Evolutionary conservation across 2,113 vertebrate species (phyloP), one percentile per base, ranked within the genome.

Genomic region (Grammomys dolichurus): DNA sequence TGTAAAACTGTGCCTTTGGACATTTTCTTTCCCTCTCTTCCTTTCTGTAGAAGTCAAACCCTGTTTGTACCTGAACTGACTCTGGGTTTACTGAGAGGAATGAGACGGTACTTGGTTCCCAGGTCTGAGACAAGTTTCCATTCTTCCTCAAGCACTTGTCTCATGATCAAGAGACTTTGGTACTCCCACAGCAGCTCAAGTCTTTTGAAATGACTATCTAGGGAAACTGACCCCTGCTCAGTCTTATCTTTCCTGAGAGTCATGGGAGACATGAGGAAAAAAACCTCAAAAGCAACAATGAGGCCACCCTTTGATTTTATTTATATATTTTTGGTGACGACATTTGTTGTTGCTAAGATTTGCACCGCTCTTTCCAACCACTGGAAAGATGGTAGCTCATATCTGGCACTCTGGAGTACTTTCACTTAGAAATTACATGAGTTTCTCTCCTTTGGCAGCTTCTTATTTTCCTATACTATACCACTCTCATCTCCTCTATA

Each of bases 401-500:
- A 63, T 9, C 4, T 48, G 51, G 36, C 11, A 48, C 67, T 72
- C 17, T 92, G 36, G 20, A 86, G 67, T 60, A 14, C 91, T 96
- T 91, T 92, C n/a, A 94, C 36, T 78, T 56, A 85, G 16, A 91
- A 73, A 91, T 58, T 91, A 8, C 9, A 84, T n/a, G 72, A 88
- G 16, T 87, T 24, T 40, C 82, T 70, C 73, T 76, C 46, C 73
- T 82, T 63, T 85, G 33, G 48, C 9, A 40, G 16, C 16, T 77
- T 54, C 46, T 76, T 94, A 90, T 56, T 12, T 58, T 12, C 22
- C 54, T 19, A 89, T 7, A 60, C 20, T 4, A 46, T 56, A 69
- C 46, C 36, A 65, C 9, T 93, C 28, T 28, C 85, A 51, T 95
- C 80, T 73, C 73, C 31, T 77, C n/a, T 86, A 51, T 10, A 76